Percentiles rank a stretch among this genome's conserved stretches.
Evolutionary conservation across 1,140 invertebrate species (phyloP).

Genomic region (Anastrepha ludens): DNA sequence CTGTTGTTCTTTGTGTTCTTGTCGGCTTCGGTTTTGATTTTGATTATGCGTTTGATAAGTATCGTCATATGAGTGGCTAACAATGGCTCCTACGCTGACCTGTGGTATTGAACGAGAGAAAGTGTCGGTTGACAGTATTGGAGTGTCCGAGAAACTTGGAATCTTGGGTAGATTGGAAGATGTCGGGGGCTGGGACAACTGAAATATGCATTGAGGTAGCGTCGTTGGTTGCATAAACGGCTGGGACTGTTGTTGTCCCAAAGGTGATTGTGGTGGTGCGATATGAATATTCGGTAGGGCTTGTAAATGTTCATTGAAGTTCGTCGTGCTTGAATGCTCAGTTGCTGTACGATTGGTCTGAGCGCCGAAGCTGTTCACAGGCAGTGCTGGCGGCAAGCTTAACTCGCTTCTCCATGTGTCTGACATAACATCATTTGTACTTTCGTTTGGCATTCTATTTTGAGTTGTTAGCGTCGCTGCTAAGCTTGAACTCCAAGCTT

Average conservation of each 20-base stretch:
- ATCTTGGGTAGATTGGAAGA: not conserved
- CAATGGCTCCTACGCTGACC: not conserved
- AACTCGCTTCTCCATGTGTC: not conserved
- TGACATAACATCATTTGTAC: not conserved
- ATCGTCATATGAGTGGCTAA: not conserved
- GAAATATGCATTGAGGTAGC: slow-evolving; percentile 31
- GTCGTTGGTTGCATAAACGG: not conserved
- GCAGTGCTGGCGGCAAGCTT: not conserved
- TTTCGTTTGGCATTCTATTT: not conserved
- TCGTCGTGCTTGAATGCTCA: not conserved
- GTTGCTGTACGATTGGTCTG: not conserved
- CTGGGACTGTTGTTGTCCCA: not conserved
- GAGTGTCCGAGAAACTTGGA: not conserved
- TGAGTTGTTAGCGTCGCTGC: not conserved
- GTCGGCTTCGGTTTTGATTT: not conserved
- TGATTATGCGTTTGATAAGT: not conserved
- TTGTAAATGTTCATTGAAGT: not conserved
- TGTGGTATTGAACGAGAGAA: not conserved
- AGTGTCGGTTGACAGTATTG: not conserved
- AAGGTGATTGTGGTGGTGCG: not conserved
- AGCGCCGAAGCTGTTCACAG: not conserved
- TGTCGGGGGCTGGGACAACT: not conserved
- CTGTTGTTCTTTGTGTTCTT: not conserved
- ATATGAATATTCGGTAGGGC: not conserved
- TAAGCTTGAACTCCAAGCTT: not conserved